Base-by-base conservation (phyloP, 2,113 vertebrate genomes). In the Ptychochromis oligacanthus region DNA sequence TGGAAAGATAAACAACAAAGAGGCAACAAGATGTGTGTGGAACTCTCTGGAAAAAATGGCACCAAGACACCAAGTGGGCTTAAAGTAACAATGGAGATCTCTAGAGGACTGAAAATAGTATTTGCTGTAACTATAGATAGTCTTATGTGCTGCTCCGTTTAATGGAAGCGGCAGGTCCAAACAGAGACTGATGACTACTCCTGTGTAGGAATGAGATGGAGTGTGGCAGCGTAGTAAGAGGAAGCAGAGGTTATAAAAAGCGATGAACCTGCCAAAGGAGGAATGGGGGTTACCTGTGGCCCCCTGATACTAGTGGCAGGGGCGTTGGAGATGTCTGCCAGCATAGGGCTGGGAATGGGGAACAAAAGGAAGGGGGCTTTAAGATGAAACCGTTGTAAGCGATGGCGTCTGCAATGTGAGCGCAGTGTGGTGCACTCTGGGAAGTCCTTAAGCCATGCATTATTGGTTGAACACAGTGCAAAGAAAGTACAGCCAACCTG, bases 121-220 rank as follows among this genome's bases (percentile, higher is more conserved):
- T 93, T 94, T 83, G n/a, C 46, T 85, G 49, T 80, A 76, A 81
- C 62, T 88, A 88, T 40, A 78, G n/a, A 31, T 77, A 38, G 12
- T 78, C 36, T 77, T 76, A 57, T 75, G 77, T 81, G 75, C 82
- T 78, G 84, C 91, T 91, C 89, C 83, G 46, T 91, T 93, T 87
- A 89, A 72, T 89, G 64, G 55, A 79, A 77, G 90, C 88, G 81
- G 84, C 89, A 82, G 57, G 67, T 82, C 84, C 74, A 81, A 82
- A 87, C 78, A 88, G 46, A 88, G 80, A 87, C 90, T 89, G 89
- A 92, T 93, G 93, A 91, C 95, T 94, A 93, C 92, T 93, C 94
- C 95, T 95, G 88, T 88, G 93, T 92, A 85, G 84, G 89, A 93
- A 95, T 95, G 95, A 93, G 90, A 96, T 96, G 96, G 91, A 91